Evolutionary conservation across 2,113 vertebrate species (phyloP), one percentile per base, ranked within the genome.

Genomic region (Rhynchomys soricoides): DNA sequence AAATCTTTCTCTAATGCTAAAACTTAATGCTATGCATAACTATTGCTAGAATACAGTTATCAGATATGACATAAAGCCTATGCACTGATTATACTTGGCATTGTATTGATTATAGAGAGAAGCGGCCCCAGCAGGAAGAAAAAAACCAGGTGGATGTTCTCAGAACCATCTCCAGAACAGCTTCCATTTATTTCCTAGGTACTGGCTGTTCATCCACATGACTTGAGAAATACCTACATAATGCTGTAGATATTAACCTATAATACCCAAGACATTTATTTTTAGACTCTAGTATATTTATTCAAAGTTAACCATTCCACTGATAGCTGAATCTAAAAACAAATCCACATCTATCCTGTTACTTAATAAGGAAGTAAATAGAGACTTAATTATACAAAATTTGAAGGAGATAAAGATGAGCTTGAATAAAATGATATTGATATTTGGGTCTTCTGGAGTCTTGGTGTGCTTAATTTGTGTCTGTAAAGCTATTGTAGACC

Each of bases 11-110:
- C 66, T 26, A n/a, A 82, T 15, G 45, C 70, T 83, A 87, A 90
- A 52, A 87, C 73, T 78, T 95, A 89, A 83, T 78, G 45, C 17
- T 55, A 70, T 52, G n/a, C 64, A 73, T 89, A 87, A 94, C 86
- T 90, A 90, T 77, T 78, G 19, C 83, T 86, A 24, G 92, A 43
- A 34, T 48, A 55, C 11, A 48, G 29, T 71, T 89, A 93, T 92
- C 74, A 85, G 66, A 81, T 24, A n/a, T n/a, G 26, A 64, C 24
- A 70, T 3, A 59, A 93, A 83, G 40, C 13, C 26, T 6, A 59
- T 70, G 21, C 19, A 29, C 34, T 48, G 52, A 55, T 16, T 91
- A 48, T 31, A 68, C 34, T 82, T 87, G 62, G 70, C 40, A 64
- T 89, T 50, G 52, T 86, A 62, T 73, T 88, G 68, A 43, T 7